Percentiles rank a stretch among this genome's conserved stretches.
phyloP scores from a whole-genome alignment of 1,140 invertebrate species.

The Pseudomyrmex cubaensis region DNA sequence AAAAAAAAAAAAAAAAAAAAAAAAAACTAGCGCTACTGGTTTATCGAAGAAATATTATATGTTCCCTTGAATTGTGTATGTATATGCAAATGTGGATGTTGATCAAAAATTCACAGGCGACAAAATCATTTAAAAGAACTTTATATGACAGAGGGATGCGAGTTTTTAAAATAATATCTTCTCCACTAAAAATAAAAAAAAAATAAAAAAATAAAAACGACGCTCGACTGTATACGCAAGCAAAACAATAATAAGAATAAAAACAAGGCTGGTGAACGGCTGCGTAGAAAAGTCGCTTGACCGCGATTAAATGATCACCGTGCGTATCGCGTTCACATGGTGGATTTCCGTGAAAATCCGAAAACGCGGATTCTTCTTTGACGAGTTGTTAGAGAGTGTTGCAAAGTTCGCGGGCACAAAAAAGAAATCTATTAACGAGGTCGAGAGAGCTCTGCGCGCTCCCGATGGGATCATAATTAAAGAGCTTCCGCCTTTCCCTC shows the following conservation, averaged over 20 bases:
- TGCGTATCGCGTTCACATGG: slow-evolving; percentile 33
- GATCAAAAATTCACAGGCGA: too few relatives aligned
- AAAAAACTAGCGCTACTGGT: too few relatives aligned
- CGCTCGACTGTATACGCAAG: too few relatives aligned
- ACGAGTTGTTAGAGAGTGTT: slow-evolving; percentile 54
- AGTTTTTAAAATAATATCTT: not conserved
- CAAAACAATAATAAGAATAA: not conserved
- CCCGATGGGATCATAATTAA: slow-evolving; percentile 71
- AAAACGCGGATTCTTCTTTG: slow-evolving; percentile 49
- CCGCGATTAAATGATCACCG: not conserved
- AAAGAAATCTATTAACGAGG: slow-evolving; percentile 70
- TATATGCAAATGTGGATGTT: too few relatives aligned
- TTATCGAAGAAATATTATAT: too few relatives aligned
- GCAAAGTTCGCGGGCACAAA: slow-evolving; percentile 53
- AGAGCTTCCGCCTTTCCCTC: slow-evolving; percentile 58
- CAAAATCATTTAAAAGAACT: too few relatives aligned
- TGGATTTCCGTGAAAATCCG: slow-evolving; percentile 56
- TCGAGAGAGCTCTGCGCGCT: slow-evolving; percentile 44
- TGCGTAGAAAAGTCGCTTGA: slow-evolving; percentile 5
- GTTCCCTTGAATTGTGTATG: too few relatives aligned
- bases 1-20: too few relatives aligned
- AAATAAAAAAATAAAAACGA: not conserved
- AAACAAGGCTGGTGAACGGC: not conserved
- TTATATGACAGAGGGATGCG: too few relatives aligned
- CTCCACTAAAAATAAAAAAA: not conserved